A percentile compares a stretch with the other conserved stretches of the same genome.
Evolutionary conservation across 1,140 invertebrate species (phyloP).

Genomic region (Hycleus phaleratus): DNA sequence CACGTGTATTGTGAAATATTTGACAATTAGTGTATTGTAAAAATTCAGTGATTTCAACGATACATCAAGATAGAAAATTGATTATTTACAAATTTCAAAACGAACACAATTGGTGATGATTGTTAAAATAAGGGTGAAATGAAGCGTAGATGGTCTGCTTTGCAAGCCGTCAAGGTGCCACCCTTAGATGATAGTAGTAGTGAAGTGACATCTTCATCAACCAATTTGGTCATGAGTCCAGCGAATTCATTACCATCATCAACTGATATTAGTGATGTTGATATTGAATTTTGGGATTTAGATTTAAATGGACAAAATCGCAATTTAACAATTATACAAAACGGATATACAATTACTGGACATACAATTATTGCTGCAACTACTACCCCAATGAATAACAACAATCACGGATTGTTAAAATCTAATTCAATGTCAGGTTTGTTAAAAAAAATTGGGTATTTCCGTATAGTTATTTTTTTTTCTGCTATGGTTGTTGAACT

Average conservation of each 20-base stretch:
- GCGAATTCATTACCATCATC: slow-evolving; percentile 58
- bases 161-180: slow-evolving; percentile 55
- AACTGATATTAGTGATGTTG: slow-evolving; percentile 55
- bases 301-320: slow-evolving; percentile 36
- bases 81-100: not conserved
- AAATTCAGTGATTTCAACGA: slow-evolving; percentile 19
- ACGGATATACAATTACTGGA: slow-evolving; percentile 31
- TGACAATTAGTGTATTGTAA: not conserved
- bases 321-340: slow-evolving; percentile 32
- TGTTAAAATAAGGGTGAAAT: slow-evolving; percentile 33
- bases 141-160: slow-evolving; percentile 62
- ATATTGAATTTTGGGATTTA: slow-evolving; percentile 73
- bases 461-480: not conserved
- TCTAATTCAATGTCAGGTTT: slow-evolving; percentile 45
- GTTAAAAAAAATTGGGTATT: not conserved
- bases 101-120: too few relatives aligned
- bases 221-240: slow-evolving; percentile 55
- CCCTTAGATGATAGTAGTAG: slow-evolving; percentile 60
- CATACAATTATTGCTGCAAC: slow-evolving; percentile 33
- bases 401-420: slow-evolving; percentile 18
- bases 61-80: slow-evolving; percentile 10
- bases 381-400: slow-evolving; percentile 19
- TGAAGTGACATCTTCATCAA: slow-evolving; percentile 63
- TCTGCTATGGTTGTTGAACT: not conserved
- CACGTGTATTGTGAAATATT: not conserved